These are phyloP conservation scores for Pentalonia nigronervosa DNA, from an alignment of 1,140 invertebrate species.

Conservation along the genomic window DNA sequence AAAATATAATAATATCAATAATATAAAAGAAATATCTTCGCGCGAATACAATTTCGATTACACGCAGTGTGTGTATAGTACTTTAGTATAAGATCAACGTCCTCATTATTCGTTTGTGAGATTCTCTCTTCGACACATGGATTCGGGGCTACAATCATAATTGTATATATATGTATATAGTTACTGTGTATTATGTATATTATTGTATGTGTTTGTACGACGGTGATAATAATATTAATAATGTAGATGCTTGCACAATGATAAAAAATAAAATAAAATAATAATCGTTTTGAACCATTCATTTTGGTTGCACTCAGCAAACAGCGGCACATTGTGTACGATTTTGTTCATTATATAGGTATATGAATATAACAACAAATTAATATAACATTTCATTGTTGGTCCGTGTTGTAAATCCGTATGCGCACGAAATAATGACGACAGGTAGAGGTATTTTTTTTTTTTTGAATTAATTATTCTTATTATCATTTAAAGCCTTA, in stretches of 20 bases:
- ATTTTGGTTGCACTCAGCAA: background rate
- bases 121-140: background rate
- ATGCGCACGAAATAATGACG: background rate
- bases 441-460: background rate
- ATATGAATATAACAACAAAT: background rate
- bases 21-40: background rate
- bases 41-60: background rate
- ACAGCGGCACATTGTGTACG: background rate
- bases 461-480: background rate
- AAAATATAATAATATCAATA: background rate
- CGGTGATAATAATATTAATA: background rate
- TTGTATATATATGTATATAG: background rate
- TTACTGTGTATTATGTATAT: background rate
- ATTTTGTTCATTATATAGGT: background rate
- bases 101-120: background rate
- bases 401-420: background rate
- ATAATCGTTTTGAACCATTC: conserved; percentile 7
- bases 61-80: background rate
- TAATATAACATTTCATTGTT: background rate
- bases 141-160: background rate
- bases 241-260: background rate
- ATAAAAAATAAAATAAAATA: background rate
- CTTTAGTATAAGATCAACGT: background rate
- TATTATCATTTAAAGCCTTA: background rate
- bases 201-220: background rate